Evolutionary conservation across 2,888 invertebrate genomes (phyloP).

Genomic region (Drosophila setosimentum): DNA sequence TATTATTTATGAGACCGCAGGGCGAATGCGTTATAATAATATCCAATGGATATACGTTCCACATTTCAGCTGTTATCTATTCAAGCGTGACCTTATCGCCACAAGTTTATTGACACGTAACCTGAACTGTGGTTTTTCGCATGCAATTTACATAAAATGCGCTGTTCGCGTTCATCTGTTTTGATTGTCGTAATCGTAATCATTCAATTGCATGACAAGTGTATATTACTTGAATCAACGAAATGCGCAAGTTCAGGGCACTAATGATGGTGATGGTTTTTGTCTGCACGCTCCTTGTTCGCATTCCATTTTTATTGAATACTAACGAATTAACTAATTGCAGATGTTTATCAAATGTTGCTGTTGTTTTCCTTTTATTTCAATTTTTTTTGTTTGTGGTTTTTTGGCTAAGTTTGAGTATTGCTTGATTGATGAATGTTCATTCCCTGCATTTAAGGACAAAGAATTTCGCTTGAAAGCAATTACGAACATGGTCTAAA

Average conservation of each 20-base stretch:
- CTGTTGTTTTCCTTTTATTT: not conserved
- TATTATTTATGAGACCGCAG: constrained; percentile 25
- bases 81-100: not conserved
- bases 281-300: constrained; percentile 1
- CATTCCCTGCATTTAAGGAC: constrained; percentile 36
- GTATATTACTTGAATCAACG: constrained; percentile 64
- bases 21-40: constrained; percentile 25
- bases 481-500: constrained; percentile 59
- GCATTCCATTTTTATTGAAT: constrained; percentile 40
- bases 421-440: constrained; percentile 52
- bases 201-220: constrained; percentile 72
- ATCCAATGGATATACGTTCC: not conserved
- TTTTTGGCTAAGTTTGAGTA: constrained; percentile 34
- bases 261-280: not conserved
- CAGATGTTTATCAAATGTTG: constrained; percentile 40
- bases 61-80: not conserved
- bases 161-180: constrained; percentile 22
- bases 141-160: constrained; percentile 21
- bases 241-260: constrained; percentile 25
- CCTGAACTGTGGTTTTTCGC: constrained; percentile 5
- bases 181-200: constrained; percentile 56
- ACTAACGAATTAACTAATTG: constrained; percentile 65
- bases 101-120: constrained; percentile 4
- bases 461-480: constrained; percentile 66
- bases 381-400: not conserved